phyloP scores from a whole-genome alignment of 2,797 vertebrate species.

The Argentina silus region DNA sequence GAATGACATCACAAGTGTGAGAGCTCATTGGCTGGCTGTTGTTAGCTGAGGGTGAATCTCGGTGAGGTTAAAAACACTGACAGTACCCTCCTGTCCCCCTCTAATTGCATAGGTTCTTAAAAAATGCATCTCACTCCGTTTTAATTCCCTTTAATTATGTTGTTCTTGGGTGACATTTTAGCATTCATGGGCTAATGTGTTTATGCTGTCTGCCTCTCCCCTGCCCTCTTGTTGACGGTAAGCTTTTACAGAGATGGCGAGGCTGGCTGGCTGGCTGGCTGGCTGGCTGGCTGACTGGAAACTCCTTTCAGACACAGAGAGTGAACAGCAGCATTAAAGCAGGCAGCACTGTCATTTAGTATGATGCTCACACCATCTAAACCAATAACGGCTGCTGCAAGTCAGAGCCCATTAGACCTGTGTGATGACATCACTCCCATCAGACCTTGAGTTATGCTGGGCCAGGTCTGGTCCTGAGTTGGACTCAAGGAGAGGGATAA shows the following conservation, averaged over 20 bases:
- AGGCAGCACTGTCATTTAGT: slow-evolving; percentile 42
- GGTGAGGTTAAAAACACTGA: not conserved
- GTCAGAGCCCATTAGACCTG: slow-evolving; percentile 57
- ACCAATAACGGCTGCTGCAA: slow-evolving; percentile 45
- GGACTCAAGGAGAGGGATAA: slow-evolving; percentile 44
- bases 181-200: not conserved
- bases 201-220: slow-evolving; percentile 6
- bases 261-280: not conserved
- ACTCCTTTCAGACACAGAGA: slow-evolving; percentile 17
- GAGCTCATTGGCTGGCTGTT: not conserved
- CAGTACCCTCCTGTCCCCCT: not conserved
- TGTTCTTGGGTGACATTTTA: slow-evolving; percentile 1
- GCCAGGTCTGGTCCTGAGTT: slow-evolving; percentile 27
- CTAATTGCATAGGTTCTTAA: slow-evolving; percentile 6
- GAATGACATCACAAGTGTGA: not conserved
- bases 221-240: slow-evolving; percentile 1
- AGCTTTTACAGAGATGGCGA: slow-evolving; percentile 6
- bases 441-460: slow-evolving; percentile 46
- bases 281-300: not conserved
- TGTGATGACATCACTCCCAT: slow-evolving; percentile 59
- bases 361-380: slow-evolving; percentile 53
- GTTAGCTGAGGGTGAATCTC: not conserved
- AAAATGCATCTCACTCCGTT: slow-evolving; percentile 6
- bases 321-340: slow-evolving; percentile 33
- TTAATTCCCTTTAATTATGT: slow-evolving; percentile 24